A percentile compares a stretch with the other conserved stretches of the same genome.
Evolutionary conservation across 2,113 vertebrate genomes (phyloP).

Genomic region (Esox niger): DNA sequence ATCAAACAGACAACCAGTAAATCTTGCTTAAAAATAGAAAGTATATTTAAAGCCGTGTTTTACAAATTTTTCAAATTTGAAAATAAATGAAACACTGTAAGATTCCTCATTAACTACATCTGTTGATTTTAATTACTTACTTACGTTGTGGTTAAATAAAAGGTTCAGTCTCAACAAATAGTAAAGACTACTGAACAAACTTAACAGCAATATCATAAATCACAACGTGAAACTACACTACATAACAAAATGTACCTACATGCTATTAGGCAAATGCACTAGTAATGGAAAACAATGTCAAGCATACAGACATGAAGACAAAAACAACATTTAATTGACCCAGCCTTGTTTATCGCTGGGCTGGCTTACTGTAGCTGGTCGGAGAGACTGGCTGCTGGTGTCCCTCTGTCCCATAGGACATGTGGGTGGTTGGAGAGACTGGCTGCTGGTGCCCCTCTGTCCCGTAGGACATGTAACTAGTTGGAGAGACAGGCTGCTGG

Average conservation of each 20-base stretch:
- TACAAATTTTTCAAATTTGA: background rate
- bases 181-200: background rate
- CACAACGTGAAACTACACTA: background rate
- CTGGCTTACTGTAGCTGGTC: background rate
- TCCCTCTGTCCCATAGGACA: too few relatives aligned
- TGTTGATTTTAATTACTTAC: too few relatives aligned
- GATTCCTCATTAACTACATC: background rate
- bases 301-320: background rate
- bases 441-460: background rate
- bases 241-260: background rate
- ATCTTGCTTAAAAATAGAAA: background rate
- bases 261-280: background rate
- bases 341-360: background rate
- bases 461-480: background rate
- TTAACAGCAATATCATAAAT: background rate
- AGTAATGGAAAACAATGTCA: background rate
- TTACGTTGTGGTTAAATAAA: background rate
- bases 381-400: background rate
- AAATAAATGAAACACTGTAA: background rate
- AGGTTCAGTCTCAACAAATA: background rate
- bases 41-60: too few relatives aligned
- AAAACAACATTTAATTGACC: background rate
- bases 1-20: background rate
- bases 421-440: too few relatives aligned
- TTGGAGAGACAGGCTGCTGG: slow-evolving; percentile 3